Evolutionary conservation across 2,797 vertebrate species (phyloP).

Genomic region (Astyanax mexicanus): DNA sequence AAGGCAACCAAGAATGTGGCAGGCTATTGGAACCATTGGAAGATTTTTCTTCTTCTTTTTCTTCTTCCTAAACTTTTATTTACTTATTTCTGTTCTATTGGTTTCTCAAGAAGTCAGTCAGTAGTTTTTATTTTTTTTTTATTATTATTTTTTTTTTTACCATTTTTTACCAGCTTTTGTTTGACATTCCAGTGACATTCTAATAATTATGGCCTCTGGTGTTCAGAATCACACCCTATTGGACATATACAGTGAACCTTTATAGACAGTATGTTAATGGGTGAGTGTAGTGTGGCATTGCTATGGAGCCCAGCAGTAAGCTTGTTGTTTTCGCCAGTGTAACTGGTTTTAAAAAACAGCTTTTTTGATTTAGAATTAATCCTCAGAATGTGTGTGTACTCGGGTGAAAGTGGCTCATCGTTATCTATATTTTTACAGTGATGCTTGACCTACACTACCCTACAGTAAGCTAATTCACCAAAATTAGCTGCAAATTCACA

Average conservation of each 20-base stretch:
- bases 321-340: background rate
- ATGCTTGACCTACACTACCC: background rate
- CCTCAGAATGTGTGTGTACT: background rate
- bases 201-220: too few species aligned
- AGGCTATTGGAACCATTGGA: background rate
- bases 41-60: too few species aligned
- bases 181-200: too few species aligned
- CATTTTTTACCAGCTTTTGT: background rate
- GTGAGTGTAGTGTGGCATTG: too few species aligned
- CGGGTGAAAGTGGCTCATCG: background rate
- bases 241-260: too few species aligned
- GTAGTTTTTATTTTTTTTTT: background rate
- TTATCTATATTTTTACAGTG: background rate
- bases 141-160: background rate
- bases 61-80: background rate
- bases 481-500: too few species aligned
- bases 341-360: background rate
- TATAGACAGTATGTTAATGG: background rate
- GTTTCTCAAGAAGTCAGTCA: background rate
- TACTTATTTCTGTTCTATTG: background rate
- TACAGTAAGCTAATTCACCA: background rate
- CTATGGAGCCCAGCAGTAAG: too few species aligned
- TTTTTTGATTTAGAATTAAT: background rate
- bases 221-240: too few species aligned
- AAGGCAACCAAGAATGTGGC: background rate